Percentiles rank a stretch among this genome's conserved stretches.
phyloP scores from a whole-genome alignment of 2,888 invertebrate species.

The Dynastes hyllus region DNA sequence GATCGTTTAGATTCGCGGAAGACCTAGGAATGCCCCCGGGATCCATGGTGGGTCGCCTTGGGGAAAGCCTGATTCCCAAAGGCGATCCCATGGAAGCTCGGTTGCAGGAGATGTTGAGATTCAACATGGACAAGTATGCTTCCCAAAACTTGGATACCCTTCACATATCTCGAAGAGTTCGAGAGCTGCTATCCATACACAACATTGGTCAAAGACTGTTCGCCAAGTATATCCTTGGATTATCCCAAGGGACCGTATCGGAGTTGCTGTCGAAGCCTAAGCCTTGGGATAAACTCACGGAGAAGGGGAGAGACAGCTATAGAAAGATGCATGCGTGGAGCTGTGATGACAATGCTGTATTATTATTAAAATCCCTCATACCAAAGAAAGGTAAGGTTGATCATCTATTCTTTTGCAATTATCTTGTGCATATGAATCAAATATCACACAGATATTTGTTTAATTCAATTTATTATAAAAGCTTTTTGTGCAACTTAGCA shows the following conservation, averaged over 20 bases:
- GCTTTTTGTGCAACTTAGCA: too few relatives aligned
- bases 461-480: too few relatives aligned
- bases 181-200: conserved; percentile 95
- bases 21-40: conserved; percentile 86
- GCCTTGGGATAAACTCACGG: conserved; percentile 99
- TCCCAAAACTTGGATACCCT: conserved; percentile 96
- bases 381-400: conserved; percentile 93
- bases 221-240: conserved; percentile 97
- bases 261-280: conserved; percentile 99
- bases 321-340: conserved; percentile 99
- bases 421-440: too few relatives aligned
- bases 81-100: conserved; percentile 96
- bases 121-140: conserved; percentile 97
- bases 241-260: conserved; percentile 98
- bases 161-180: conserved; percentile 92
- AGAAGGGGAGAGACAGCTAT: conserved; percentile 99
- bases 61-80: conserved; percentile 93
- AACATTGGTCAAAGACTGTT: conserved; percentile 99
- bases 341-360: conserved; percentile 96
- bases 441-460: too few relatives aligned
- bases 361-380: conserved; percentile 97
- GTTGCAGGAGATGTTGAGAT: conserved; percentile 93
- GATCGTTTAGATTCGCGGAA: conserved; percentile 88
- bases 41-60: conserved; percentile 87
- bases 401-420: too few relatives aligned